Percentiles rank a stretch among this genome's conserved stretches.
Conservation (phyloP, 2,888 invertebrate species). For the Amiota mariae region DNA sequence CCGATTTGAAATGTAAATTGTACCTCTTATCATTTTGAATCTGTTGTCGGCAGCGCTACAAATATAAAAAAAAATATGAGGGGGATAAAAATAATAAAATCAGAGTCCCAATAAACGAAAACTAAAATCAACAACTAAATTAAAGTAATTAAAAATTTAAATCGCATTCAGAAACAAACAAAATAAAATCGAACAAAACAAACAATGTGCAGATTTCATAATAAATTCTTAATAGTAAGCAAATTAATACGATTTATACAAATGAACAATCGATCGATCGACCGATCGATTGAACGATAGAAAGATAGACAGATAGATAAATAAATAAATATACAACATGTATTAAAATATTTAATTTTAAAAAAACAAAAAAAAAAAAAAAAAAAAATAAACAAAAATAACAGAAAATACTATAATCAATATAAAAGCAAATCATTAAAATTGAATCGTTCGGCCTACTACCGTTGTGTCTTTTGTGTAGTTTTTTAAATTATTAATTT, state of each 20-base stretch:
- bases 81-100: conserved; percentile 26
- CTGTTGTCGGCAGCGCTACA: too few relatives aligned
- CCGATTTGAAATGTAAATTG: too few relatives aligned
- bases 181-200: too few relatives aligned
- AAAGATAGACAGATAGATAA: conserved; percentile 50
- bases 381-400: conserved; percentile 35
- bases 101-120: conserved; percentile 45
- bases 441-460: conserved; percentile 43
- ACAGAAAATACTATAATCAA: conserved; percentile 46
- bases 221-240: conserved; percentile 52
- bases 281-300: too few relatives aligned
- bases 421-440: conserved; percentile 66
- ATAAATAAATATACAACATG: conserved; percentile 43
- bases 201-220: conserved; percentile 42
- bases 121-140: conserved; percentile 15
- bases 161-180: conserved; percentile 58
- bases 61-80: too few relatives aligned
- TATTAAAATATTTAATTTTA: conserved; percentile 39
- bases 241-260: conserved; percentile 25
- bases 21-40: too few relatives aligned
- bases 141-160: conserved; percentile 59
- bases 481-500: conserved; percentile 14
- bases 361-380: conserved; percentile 34
- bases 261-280: background rate
- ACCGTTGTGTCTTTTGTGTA: conserved; percentile 27